Conservation (phyloP, 2,113 vertebrate genomes). For the Lampris megalopsis region DNA sequence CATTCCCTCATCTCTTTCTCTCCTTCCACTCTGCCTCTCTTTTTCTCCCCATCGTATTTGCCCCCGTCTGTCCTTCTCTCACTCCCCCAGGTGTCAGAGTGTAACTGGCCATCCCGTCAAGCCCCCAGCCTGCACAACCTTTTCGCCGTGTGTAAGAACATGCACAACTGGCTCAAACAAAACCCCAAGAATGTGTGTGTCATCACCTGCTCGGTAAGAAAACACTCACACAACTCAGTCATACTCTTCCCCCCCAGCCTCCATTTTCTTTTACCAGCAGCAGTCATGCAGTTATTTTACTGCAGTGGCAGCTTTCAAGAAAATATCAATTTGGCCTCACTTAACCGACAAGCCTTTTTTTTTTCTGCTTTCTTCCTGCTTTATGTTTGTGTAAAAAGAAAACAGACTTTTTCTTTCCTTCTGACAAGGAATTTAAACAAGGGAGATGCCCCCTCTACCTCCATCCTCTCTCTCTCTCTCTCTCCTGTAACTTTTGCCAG, state of each 20-base stretch:
- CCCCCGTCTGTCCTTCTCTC: neutral
- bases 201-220: conserved; percentile 98
- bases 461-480: neutral
- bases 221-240: neutral
- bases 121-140: conserved; percentile 98
- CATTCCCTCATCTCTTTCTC: neutral
- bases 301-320: neutral
- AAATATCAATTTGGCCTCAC: no score
- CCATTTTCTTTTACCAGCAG: neutral
- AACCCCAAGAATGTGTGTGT: conserved; percentile 99
- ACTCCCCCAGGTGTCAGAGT: conserved; percentile 91
- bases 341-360: no score
- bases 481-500: neutral
- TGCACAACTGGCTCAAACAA: conserved; percentile 99
- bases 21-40: neutral
- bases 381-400: neutral
- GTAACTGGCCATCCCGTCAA: conserved; percentile 94
- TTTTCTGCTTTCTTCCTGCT: no score
- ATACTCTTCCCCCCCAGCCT: neutral
- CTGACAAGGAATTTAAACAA: neutral
- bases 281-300: neutral
- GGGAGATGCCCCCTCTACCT: neutral
- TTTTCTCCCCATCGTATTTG: neutral
- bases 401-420: neutral
- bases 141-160: conserved; percentile 98